phyloP scores from a whole-genome alignment of 2,797 vertebrate species.

The Onychomys torridus region DNA sequence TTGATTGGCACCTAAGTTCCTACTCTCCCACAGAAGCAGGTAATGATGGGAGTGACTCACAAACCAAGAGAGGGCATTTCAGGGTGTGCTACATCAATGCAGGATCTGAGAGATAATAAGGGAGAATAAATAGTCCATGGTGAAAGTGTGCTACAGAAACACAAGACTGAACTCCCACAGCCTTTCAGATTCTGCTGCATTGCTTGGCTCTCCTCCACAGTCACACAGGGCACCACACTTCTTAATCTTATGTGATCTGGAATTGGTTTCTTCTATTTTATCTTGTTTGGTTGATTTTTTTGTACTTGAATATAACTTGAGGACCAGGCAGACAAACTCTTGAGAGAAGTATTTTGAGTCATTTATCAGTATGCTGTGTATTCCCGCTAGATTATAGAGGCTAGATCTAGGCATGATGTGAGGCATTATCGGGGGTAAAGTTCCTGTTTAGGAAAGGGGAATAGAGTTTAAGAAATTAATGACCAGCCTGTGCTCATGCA shows the following conservation, averaged over 20 bases:
- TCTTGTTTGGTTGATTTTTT: background rate
- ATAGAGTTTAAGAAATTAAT: conserved; percentile 14
- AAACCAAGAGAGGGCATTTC: conserved; percentile 7
- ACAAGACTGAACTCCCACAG: background rate
- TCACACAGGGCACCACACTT: background rate
- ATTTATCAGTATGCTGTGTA: conserved; percentile 15
- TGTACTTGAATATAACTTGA: conserved; percentile 20
- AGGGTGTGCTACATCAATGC: background rate
- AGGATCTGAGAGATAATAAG: background rate
- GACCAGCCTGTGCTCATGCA: background rate
- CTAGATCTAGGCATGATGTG: background rate
- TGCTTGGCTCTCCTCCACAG: background rate
- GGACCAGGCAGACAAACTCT: background rate
- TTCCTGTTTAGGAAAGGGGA: conserved; percentile 59
- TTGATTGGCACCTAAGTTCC: background rate
- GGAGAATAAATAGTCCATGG: background rate
- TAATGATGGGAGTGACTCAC: background rate
- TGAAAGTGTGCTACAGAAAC: conserved; percentile 48
- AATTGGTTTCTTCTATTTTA: background rate
- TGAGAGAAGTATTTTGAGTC: conserved; percentile 59
- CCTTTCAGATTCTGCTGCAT: conserved; percentile 21
- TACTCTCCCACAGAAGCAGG: conserved; percentile 29
- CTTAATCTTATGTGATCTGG: conserved; percentile 46
- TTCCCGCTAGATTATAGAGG: background rate
- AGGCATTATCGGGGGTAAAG: background rate